Conservation (phyloP, 30 jellyfish, hydroid and myxozoan species). For the Hydractinia echinata region DNA sequence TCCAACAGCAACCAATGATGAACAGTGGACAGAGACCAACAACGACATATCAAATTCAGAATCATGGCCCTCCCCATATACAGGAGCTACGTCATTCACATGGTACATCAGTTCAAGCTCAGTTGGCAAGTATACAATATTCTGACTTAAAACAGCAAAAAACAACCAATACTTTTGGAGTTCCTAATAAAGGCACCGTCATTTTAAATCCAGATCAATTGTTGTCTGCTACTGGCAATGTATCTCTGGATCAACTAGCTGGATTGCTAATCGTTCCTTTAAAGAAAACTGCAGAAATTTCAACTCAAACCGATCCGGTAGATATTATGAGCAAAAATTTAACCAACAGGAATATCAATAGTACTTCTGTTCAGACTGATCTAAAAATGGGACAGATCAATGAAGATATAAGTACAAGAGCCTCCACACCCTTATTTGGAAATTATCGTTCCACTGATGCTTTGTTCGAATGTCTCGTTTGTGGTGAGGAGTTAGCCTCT, state of each 20-base stretch:
- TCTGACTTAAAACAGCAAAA: neutral
- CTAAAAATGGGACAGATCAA: slow-evolving; percentile 26
- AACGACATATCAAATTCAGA: neutral
- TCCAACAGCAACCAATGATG: neutral
- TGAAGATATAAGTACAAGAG: slow-evolving; percentile 16
- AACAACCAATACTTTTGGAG: neutral
- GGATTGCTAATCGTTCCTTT: slow-evolving; percentile 74
- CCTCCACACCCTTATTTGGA: slow-evolving; percentile 14
- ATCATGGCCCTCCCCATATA: neutral
- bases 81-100: neutral
- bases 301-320: slow-evolving; percentile 70
- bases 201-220: slow-evolving; percentile 47
- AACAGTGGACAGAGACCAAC: neutral
- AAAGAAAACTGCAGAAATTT: slow-evolving; percentile 58
- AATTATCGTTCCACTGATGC: slow-evolving; percentile 27
- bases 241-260: slow-evolving; percentile 46
- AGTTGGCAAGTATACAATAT: neutral
- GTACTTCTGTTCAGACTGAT: slow-evolving; percentile 33
- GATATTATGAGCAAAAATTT: neutral
- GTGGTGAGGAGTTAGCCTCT: slow-evolving; percentile 51
- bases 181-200: slow-evolving; percentile 52
- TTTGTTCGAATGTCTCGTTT: slow-evolving; percentile 28
- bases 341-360: neutral
- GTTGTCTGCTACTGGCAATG: slow-evolving; percentile 6
- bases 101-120: neutral